Conservation (phyloP, 2,888 invertebrate species). For the Plusia festucae region DNA sequence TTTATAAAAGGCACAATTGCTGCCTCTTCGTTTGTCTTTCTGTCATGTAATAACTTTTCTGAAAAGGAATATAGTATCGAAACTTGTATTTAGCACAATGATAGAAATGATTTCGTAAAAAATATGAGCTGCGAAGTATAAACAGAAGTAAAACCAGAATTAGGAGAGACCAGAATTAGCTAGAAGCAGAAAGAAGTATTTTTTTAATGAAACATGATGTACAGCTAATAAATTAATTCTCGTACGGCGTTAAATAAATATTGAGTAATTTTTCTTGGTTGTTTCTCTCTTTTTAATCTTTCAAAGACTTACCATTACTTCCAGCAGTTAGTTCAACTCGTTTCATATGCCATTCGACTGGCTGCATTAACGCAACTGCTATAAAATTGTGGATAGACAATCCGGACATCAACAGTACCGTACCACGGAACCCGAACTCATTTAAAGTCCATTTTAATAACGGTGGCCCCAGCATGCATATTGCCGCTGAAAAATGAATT, state of each 20-base stretch:
- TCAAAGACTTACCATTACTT: slow-evolving; percentile 59
- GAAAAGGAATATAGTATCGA: slow-evolving; percentile 8
- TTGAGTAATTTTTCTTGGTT: no score
- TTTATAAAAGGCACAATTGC: slow-evolving; percentile 53
- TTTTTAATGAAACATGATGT: no score
- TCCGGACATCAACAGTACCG: slow-evolving; percentile 90
- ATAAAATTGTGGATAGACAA: slow-evolving; percentile 91
- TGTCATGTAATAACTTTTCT: slow-evolving; percentile 51
- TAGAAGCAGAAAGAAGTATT: no score
- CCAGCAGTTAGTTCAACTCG: slow-evolving; percentile 58
- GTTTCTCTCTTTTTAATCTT: no score
- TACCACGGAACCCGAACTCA: slow-evolving; percentile 91
- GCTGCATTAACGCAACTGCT: slow-evolving; percentile 91
- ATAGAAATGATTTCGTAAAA: neutral
- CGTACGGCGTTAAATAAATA: no score
- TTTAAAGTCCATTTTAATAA: slow-evolving; percentile 89
- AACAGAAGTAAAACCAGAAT: no score
- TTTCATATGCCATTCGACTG: slow-evolving; percentile 91
- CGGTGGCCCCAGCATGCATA: slow-evolving; percentile 90
- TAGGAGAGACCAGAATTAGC: no score
- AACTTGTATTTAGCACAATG: neutral
- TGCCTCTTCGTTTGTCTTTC: slow-evolving; percentile 35
- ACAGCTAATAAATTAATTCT: no score
- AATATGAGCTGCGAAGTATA: no score
- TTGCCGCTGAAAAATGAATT: slow-evolving; percentile 85